phyloP scores from a whole-genome alignment of 2,888 invertebrate genomes.

The Copidosoma aretas region DNA sequence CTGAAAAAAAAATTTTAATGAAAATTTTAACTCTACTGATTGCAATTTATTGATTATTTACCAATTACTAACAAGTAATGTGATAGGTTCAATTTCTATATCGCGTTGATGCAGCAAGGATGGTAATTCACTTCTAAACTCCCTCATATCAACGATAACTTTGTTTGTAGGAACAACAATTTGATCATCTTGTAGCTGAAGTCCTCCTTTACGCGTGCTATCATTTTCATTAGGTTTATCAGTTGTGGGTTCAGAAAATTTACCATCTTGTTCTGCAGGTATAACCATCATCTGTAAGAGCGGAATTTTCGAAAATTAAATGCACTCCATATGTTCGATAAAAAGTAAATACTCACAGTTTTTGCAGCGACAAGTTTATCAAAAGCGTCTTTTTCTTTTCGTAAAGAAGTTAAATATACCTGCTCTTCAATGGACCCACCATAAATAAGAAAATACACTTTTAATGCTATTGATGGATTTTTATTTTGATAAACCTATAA shows the following conservation, averaged over 20 bases:
- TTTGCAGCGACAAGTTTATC: conserved; percentile 91
- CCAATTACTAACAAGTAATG: conserved; percentile 70
- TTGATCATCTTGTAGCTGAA: conserved; percentile 58
- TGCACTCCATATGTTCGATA: not conserved
- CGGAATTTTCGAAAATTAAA: conserved; percentile 1
- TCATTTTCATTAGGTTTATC: conserved; percentile 45
- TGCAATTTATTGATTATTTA: not conserved
- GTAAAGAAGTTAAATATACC: conserved; percentile 86
- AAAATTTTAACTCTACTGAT: conserved; percentile 3
- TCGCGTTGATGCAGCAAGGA: conserved; percentile 91
- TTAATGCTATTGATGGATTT: conserved; percentile 64
- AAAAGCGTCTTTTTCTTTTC: conserved; percentile 93
- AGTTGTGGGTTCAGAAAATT: conserved; percentile 63
- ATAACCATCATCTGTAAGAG: conserved; percentile 79
- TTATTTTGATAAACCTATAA: conserved; percentile 70
- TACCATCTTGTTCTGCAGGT: conserved; percentile 87
- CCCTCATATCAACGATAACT: conserved; percentile 94
- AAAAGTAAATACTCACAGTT: conserved; percentile 69
- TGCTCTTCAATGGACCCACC: conserved; percentile 96
- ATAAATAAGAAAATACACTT: conserved; percentile 90
- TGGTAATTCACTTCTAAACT: conserved; percentile 96
- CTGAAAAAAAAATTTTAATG: conserved; percentile 60
- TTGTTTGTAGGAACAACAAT: conserved; percentile 49
- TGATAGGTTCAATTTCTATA: conserved; percentile 88
- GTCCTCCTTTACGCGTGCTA: conserved; percentile 74